Base-by-base conservation (phyloP, 2,797 vertebrate species). In the Ibycter americanus region DNA sequence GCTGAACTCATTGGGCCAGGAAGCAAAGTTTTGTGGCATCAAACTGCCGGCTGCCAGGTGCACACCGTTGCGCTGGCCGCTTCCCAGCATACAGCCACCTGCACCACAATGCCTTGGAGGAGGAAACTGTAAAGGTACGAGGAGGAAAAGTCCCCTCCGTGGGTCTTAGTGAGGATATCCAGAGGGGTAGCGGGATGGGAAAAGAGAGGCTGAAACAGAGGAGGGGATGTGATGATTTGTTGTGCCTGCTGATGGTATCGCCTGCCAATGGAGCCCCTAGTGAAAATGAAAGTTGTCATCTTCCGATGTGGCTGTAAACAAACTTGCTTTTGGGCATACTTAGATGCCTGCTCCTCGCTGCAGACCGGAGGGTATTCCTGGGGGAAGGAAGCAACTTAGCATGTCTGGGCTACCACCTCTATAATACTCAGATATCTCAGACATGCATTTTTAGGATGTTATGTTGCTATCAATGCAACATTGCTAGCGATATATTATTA, bases 31-130 rank as follows among this genome's bases (percentile, higher is more conserved):
- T 62, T 31, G 58, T 62, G 84, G 16, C 54, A 22, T 3, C n/a
- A 62, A 65, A 11, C 18, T 2, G 1, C n/a, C 47, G 2, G 0
- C 15, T 59, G 47, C 20, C 49, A 38, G 0, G 1, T 3, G 6
- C 16, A 18, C 23, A 10, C 32, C 3, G 0, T 5, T 9, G 11
- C 38, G 17, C 32, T 4, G 12, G 31, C n/a, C 36, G 6, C 31
- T n/a, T 51, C 46, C 61, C 65, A 31, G 11, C 7, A 5, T 1
- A 5, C 7, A 26, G n/a, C 14, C 46, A 52, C 21, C 44, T 51
- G 51, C 63, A 63, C 23, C 36, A 8, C 34, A 14, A 3, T 1
- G 20, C 38, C 51, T 27, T 15, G 58, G 47, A 56, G 58, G 29
- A 54, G 9, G 19, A 32, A 84, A 46, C 1, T 0, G 7, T 4